Evolutionary conservation across 2,113 vertebrate genomes (phyloP), one percentile per base, ranked within the genome.

Genomic region (Heptranchias perlo): DNA sequence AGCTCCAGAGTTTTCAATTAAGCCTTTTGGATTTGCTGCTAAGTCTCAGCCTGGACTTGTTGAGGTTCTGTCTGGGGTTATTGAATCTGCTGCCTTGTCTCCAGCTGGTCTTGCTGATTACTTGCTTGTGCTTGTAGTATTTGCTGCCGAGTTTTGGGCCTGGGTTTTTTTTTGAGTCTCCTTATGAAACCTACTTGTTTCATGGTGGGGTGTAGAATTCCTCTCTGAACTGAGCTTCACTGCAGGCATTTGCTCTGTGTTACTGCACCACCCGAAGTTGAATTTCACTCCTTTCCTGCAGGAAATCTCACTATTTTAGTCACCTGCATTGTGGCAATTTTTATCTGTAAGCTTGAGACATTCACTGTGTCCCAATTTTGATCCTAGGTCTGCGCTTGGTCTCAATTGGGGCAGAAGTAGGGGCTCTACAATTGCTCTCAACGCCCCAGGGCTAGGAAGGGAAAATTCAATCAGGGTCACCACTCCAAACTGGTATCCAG

Each of bases 1-100:
- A 52, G 64, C 31, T 91, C 28, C 39, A 47, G 16, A 44, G 78
- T 82, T 82, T 82, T 47, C 47, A 95, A 35, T 39, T 95, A 95
- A 95, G n/a, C 47, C 4, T 52, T 44, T 65, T 94, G 92, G 65
- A 95, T 69, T 39, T 93, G 58, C 58, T 93, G 31, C 89, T 39
- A 64, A 93, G 89, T 93, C 31, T 39, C 89, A 93, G 35, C 54
- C 58, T 93, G 89, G 89, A 54, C n/a, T n/a, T 39, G 89, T 93
- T 62, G 89, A 69, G 64, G 21, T 67, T 94, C 62, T 10, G 8
- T 47, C 39, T 94, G 64, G 67, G 44, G 25, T 95, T 69, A 39
- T 31, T 95, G 94, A 52, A 95, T 49, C 64, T 62, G 58, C 44
- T 62, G 89, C 18, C 89, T 93, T 93, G 16, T 62, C n/a, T 62